Evolutionary conservation across 2,113 vertebrate genomes (phyloP).

Genomic region (Hipposideros armiger): DNA sequence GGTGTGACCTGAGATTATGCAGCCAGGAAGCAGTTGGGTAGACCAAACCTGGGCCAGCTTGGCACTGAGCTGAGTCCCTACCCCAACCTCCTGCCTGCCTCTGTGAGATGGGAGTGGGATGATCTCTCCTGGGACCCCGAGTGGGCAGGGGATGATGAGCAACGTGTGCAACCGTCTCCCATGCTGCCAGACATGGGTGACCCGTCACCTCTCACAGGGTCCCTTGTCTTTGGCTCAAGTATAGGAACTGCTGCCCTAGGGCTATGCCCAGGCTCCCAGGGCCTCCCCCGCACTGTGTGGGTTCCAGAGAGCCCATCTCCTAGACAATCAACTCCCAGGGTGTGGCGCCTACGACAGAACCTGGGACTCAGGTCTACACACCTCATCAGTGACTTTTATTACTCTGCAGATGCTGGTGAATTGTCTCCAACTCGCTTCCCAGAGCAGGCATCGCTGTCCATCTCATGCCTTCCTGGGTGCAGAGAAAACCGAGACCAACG

Average conservation of each 20-base stretch:
- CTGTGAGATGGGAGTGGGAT: fast-evolving
- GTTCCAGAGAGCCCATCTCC: fast-evolving
- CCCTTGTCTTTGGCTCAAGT: not conserved
- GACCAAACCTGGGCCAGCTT: fast-evolving
- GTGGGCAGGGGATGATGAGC: fast-evolving
- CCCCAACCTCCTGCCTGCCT: not conserved
- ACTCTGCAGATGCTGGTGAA: not conserved
- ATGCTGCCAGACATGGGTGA: too few species aligned
- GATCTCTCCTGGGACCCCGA: not conserved
- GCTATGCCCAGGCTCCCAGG: not conserved
- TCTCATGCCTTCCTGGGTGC: fast-evolving
- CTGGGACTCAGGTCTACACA: not conserved
- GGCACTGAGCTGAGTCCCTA: fast-evolving
- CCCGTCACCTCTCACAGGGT: not conserved
- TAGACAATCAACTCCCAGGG: too few species aligned
- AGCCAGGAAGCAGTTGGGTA: not conserved
- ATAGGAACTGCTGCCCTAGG: not conserved
- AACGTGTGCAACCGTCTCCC: not conserved
- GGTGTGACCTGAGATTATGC: not conserved
- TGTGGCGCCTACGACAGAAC: not conserved
- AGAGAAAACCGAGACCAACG: too few species aligned
- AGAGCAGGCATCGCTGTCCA: not conserved
- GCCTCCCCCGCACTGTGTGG: fast-evolving
- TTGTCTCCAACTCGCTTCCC: fast-evolving
- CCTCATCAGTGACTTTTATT: slow-evolving; percentile 59